phyloP scores from a whole-genome alignment of 2,113 vertebrate genomes.

The Scalopus aquaticus region DNA sequence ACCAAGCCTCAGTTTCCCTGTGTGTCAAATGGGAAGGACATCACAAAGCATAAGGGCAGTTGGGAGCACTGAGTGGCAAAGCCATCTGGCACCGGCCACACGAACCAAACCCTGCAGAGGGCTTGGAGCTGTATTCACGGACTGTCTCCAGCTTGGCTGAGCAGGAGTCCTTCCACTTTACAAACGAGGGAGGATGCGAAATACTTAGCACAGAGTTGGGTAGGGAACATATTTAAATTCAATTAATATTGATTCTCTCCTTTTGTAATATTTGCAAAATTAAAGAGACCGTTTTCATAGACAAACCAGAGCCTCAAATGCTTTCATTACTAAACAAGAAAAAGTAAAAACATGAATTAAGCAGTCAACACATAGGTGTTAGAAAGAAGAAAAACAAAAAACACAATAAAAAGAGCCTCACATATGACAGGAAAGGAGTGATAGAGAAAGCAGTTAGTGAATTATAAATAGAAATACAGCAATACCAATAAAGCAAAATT shows the following conservation, averaged over 20 bases:
- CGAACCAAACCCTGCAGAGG: fast-evolving
- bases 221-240: slow-evolving; percentile 17
- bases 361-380: slow-evolving; percentile 19
- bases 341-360: slow-evolving; percentile 61
- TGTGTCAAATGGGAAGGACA: not conserved
- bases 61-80: not conserved
- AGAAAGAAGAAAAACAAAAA: not conserved
- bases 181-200: slow-evolving; percentile 17
- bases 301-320: not conserved
- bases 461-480: slow-evolving; percentile 26
- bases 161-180: not conserved
- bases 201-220: not conserved
- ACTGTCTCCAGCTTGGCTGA: not conserved
- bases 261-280: slow-evolving; percentile 54
- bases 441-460: slow-evolving; percentile 14
- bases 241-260: slow-evolving; percentile 60
- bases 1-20: not conserved
- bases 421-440: slow-evolving; percentile 17
- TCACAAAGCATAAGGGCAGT: not conserved
- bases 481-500: slow-evolving; percentile 4
- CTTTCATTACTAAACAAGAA: slow-evolving; percentile 53
- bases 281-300: slow-evolving; percentile 43
- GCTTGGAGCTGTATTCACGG: fast-evolving
- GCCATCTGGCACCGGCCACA: no score
- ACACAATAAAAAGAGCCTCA: not conserved